Conservation (phyloP, 2,888 invertebrate genomes). For the Megastigmus dorsalis region DNA sequence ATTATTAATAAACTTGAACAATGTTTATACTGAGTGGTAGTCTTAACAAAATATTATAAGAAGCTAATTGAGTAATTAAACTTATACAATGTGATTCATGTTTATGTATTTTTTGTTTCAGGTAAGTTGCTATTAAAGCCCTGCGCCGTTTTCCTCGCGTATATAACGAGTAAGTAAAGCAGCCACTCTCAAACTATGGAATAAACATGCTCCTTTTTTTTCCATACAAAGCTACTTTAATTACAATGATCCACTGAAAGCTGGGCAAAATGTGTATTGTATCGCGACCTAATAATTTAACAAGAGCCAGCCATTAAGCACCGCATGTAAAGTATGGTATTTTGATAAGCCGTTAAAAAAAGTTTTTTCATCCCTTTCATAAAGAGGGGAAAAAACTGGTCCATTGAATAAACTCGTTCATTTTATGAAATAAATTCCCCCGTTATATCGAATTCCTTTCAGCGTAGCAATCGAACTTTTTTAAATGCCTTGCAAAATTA, state of each 20-base stretch:
- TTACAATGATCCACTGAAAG: too few relatives aligned
- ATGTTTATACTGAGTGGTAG: too few relatives aligned
- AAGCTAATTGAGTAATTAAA: neutral
- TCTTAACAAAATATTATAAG: neutral
- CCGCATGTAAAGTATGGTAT: too few relatives aligned
- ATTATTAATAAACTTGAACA: too few relatives aligned
- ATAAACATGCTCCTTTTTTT: neutral
- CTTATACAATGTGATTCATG: neutral
- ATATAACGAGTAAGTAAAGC: conserved; percentile 14
- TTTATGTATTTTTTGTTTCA: conserved; percentile 23
- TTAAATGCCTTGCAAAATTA: conserved; percentile 21
- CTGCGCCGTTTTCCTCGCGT: neutral
- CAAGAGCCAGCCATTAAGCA: too few relatives aligned
- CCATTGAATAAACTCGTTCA: conserved; percentile 13
- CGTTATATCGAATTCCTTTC: conserved; percentile 35
- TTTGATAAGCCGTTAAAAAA: conserved; percentile 9
- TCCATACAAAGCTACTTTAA: too few relatives aligned
- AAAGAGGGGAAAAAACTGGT: conserved; percentile 8
- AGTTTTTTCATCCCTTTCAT: neutral
- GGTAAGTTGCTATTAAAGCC: conserved; percentile 9
- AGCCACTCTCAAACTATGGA: neutral
- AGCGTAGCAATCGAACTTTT: conserved; percentile 3
- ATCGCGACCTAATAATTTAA: too few relatives aligned
- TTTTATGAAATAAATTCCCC: conserved; percentile 33
- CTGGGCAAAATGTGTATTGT: too few relatives aligned